Evolutionary conservation across 2,113 vertebrate genomes (phyloP), one percentile per base, ranked within the genome.

Genomic region (Larimichthys crocea): DNA sequence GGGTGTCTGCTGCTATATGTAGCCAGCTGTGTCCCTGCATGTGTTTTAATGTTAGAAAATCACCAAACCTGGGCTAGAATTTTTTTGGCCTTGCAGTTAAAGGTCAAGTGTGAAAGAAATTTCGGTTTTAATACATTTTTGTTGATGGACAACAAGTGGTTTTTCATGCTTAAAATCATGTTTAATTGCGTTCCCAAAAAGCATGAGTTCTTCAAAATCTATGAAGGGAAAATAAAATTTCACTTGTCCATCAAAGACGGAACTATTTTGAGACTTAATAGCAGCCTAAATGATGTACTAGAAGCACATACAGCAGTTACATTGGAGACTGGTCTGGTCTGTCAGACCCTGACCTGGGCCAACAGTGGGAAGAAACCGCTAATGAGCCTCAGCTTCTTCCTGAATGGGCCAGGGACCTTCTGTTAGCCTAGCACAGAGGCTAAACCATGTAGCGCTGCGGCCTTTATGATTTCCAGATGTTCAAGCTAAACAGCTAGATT

Each of bases 391-490:
- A 76, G 85, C 80, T 50, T 76, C 70, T 65, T 76, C 71, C 61
- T 55, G 35, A 80, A 65, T 17, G 49, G 71, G 52, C 77, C 55
- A 0, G 26, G 74, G 85, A 83, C 80, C 63, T 79, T 31, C 49
- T 42, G 80, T 86, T 85, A 86, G 87, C 85, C 59, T 74, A 69
- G 82, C n/a, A 5, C 50, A 66, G 82, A 49, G 56, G 83, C 88
- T 81, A 72, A 73, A 78, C 87, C 78, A 22, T 48, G 52, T n/a
- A n/a, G n/a, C n/a, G n/a, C n/a, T n/a, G n/a, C n/a, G n/a, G 74
- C 19, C 49, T 70, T 89, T 84, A 93, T 93, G 74, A 42, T 44
- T 93, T 92, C 91, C 93, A 94, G 92, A 94, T 93, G 93, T 90
- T 75, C 6, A 42, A 67, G 68, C 82, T 83, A 87, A 92, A 91